Base-by-base conservation (phyloP, 2,888 invertebrate species). In the Drosophila merina region DNA sequence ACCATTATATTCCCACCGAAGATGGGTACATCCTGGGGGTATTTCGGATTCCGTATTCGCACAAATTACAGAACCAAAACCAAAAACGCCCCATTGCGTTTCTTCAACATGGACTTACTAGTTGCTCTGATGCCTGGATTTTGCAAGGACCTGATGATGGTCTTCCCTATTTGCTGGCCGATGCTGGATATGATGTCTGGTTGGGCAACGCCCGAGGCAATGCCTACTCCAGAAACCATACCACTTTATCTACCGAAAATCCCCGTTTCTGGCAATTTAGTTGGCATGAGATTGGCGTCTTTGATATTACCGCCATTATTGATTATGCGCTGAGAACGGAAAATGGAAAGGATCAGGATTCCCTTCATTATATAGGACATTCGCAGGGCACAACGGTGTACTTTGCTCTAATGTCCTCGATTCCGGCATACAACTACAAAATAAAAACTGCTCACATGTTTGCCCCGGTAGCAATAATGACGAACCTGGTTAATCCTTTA, bases 251-350 rank as follows among this genome's bases (percentile, higher is more conserved):
- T 1, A 30, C 77, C 4, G 50, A 76, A 0, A 64, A 76, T 57
- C 77, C 86, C 0, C 3, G 62, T 5, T 89, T 89, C 62, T 90
- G 89, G 89, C 54, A 75, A 5, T 89, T 89, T 25, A 97, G 97
- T 78, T 98, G 96, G 93, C 96, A 98, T 86, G 97, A 99, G 91
- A 96, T 97, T 92, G 97, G 95, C 0, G 90, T 94, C 50, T 94
- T 95, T 88, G 84, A 84, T 31, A 82, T 86, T 0, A 63, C 88
- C 0, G 74, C 83, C 9, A 86, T 86, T 58, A 80, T 91, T 2
- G 89, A 90, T 47, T 89, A 88, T 33, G 77, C 89, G 0, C 57
- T 90, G 5, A 26, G 56, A 0, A 62, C 62, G 6, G 69, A 71
- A 9, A 90, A 85, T 14, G 84, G 83, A 9, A 72, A 78, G 36